A percentile compares a stretch with the other conserved stretches of the same genome.
phyloP scores from a whole-genome alignment of 1,140 invertebrate genomes.

The Conus betulinus region DNA sequence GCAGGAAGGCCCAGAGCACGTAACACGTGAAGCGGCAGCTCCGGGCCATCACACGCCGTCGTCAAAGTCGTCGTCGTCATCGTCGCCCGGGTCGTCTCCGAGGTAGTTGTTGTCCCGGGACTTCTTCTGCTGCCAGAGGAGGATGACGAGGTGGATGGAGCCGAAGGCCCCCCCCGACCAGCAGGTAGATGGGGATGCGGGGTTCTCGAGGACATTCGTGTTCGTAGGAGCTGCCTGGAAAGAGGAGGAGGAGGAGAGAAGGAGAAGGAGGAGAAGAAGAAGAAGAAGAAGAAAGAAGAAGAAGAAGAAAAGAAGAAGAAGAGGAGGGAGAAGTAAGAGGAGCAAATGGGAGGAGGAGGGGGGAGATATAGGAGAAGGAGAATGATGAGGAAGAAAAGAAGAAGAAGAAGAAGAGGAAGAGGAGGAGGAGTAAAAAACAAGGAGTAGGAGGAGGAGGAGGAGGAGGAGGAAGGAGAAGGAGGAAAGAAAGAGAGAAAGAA shows the following conservation, averaged over 20 bases:
- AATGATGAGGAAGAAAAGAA: too few relatives aligned
- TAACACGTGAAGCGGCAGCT: slow-evolving; percentile 52
- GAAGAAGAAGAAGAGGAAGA: too few relatives aligned
- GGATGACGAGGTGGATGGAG: slow-evolving; percentile 58
- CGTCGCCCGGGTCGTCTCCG: slow-evolving; percentile 39
- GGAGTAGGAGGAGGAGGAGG: too few relatives aligned
- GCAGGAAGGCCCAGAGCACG: slow-evolving; percentile 74
- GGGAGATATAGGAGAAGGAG: too few relatives aligned
- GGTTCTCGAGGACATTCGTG: slow-evolving; percentile 71
- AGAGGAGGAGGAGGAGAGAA: neutral
- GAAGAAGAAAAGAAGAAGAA: too few relatives aligned
- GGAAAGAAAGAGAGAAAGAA: too few relatives aligned
- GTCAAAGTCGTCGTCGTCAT: slow-evolving; percentile 40
- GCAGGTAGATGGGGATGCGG: slow-evolving; percentile 70
- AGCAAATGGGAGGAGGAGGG: too few relatives aligned
- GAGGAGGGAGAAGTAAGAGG: too few relatives aligned
- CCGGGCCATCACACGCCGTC: slow-evolving; percentile 51
- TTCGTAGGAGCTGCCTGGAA: slow-evolving; percentile 57
- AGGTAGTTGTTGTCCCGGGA: slow-evolving; percentile 43
- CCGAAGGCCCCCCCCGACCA: slow-evolving; percentile 72
- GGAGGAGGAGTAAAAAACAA: too few relatives aligned
- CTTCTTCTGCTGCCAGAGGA: slow-evolving; percentile 58
- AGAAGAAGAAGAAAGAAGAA: neutral
- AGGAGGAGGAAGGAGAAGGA: too few relatives aligned
- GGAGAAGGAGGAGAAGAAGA: neutral